phyloP scores from a whole-genome alignment of 2,888 invertebrate species.

The Spodoptera exigua region DNA sequence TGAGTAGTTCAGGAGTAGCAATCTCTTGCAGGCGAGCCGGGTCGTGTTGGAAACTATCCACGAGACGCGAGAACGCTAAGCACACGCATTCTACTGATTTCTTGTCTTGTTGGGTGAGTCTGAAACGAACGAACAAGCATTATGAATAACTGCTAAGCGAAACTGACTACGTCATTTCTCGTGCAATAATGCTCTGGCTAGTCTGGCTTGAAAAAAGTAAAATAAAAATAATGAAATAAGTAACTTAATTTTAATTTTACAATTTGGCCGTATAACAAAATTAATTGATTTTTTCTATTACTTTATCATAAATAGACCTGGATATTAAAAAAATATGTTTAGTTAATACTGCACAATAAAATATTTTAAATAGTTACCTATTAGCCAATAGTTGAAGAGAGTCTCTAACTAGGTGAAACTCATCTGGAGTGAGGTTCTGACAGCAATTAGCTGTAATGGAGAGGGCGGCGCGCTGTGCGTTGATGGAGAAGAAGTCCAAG shows the following conservation, averaged over 20 bases:
- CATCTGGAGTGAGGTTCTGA: slow-evolving; percentile 97
- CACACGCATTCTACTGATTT: slow-evolving; percentile 99
- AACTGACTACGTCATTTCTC: too few species aligned
- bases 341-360: too few species aligned
- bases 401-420: slow-evolving; percentile 97
- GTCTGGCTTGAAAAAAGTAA: too few species aligned
- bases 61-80: slow-evolving; percentile 97
- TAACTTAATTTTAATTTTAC: too few species aligned
- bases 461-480: slow-evolving; percentile 98
- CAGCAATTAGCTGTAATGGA: slow-evolving; percentile 99
- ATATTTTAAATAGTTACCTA: slow-evolving; percentile 67
- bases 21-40: slow-evolving; percentile 97
- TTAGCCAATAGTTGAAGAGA: slow-evolving; percentile 95
- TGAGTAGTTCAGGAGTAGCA: slow-evolving; percentile 96
- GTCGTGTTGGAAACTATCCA: slow-evolving; percentile 98
- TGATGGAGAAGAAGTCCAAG: slow-evolving; percentile 99
- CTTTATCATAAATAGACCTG: too few species aligned
- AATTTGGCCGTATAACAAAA: too few species aligned
- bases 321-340: too few species aligned
- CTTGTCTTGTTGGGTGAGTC: slow-evolving; percentile 97
- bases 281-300: too few species aligned
- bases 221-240: too few species aligned
- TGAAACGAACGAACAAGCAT: slow-evolving; percentile 57
- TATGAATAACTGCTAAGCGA: not conserved
- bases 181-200: too few species aligned